Base-by-base conservation (phyloP, 2,797 vertebrate genomes). In the Parambassis ranga region DNA sequence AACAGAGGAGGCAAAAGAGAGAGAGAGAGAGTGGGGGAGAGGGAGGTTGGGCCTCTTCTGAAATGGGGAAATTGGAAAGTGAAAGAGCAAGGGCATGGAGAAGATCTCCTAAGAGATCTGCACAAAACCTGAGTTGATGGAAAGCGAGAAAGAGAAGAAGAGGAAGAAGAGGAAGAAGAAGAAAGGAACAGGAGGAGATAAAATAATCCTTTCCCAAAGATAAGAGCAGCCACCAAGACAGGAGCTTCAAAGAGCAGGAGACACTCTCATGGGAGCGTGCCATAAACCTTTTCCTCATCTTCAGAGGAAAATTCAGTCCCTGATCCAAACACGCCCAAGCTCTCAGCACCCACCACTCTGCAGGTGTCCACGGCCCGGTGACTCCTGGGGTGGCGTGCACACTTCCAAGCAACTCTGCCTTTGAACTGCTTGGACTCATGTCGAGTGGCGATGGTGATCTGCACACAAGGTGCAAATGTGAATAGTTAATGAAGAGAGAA, bases 221-320 rank as follows among this genome's bases (percentile, higher is more conserved):
- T 95, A 95, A 95, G 93, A 92, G 93, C 92, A 93, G 91, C 91
- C 92, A 94, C 93, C 94, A 91, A 94, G 93, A 95, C 90, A 95
- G 94, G 90, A 90, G 94, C 94, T 95, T 96, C 94, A 95, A 96
- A 96, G 94, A 90, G 89, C 84, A 79, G 77, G 84, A 91, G 92
- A 88, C 82, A 85, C 90, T 94, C 93, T 93, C 89, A 81, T 87
- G 90, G 89, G 89, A 90, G 77, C 65, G 55, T 79, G 89, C 87
- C 81, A 89, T 93, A 94, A 95, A 94, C 88, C 93, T 93, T 93
- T 91, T 91, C 90, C 90, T 92, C 90, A 87, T 93, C 91, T 93
- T 92, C 92, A 92, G 82, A 89, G 82, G 82, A 71, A 90, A 87
- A 88, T 84, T 88, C 88, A 88, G 87, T 83, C 76, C 87, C 88